These are phyloP conservation scores for Schlechtendalia chinensis DNA, from an alignment of 1,140 invertebrate genomes.

Conservation along the genomic window DNA sequence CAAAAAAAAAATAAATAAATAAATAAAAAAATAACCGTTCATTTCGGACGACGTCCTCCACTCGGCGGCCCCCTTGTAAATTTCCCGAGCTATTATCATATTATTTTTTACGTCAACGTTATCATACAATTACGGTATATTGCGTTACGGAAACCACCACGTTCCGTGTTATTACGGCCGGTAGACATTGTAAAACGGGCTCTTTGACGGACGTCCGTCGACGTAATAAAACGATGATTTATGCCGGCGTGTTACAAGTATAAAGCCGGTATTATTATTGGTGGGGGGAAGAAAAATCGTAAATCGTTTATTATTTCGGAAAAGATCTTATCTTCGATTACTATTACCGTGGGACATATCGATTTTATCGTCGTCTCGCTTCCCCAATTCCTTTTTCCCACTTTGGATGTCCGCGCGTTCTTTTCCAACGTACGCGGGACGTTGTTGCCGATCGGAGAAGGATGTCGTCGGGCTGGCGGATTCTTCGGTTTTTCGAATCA, in stretches of 20 bases:
- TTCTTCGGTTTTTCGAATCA: too few relatives aligned
- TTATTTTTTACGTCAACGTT: conserved; percentile 8
- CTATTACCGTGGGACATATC: background rate
- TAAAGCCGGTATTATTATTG: too few relatives aligned
- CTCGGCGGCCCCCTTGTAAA: background rate
- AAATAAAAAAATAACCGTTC: too few relatives aligned
- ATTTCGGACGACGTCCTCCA: background rate
- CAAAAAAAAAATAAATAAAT: too few relatives aligned
- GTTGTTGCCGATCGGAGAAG: too few relatives aligned
- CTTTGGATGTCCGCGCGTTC: too few relatives aligned
- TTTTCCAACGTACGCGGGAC: too few relatives aligned
- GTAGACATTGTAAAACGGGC: background rate
- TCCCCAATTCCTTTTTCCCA: too few relatives aligned
- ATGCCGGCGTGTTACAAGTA: background rate
- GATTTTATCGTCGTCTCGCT: background rate
- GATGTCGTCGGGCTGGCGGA: too few relatives aligned
- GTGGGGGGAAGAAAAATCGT: too few relatives aligned
- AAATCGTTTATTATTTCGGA: background rate
- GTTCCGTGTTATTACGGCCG: background rate
- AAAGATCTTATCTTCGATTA: background rate
- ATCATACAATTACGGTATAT: too few relatives aligned
- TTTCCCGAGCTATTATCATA: background rate
- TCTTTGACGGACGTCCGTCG: too few relatives aligned
- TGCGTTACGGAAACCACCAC: background rate
- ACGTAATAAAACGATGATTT: background rate